Evolutionary conservation across 2,113 vertebrate species (phyloP).

Genomic region (Neotoma lepida): DNA sequence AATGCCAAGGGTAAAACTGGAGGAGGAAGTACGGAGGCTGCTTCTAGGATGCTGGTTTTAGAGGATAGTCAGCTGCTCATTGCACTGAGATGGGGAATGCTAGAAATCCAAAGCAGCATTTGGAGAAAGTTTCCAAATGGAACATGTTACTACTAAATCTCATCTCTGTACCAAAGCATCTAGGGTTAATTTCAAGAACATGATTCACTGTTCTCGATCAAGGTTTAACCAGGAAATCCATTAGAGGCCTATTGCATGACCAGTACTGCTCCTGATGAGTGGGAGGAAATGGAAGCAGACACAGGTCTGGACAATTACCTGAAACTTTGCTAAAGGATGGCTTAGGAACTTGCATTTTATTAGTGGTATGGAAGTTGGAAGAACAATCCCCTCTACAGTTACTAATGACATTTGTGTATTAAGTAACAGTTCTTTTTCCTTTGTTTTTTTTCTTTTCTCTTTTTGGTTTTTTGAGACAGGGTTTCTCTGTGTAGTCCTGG

Average conservation of each 20-base stretch:
- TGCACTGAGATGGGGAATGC: background rate
- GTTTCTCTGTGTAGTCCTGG: background rate
- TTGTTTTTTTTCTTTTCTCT: background rate
- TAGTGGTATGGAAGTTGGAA: background rate
- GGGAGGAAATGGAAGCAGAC: background rate
- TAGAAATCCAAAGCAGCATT: background rate
- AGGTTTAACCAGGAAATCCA: slow-evolving; percentile 7
- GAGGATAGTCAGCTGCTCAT: background rate
- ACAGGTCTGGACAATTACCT: background rate
- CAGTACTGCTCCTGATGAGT: background rate
- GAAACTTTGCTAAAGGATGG: background rate
- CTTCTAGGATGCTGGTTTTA: background rate
- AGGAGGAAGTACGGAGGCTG: background rate
- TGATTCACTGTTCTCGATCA: background rate
- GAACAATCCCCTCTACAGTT: slow-evolving; percentile 7
- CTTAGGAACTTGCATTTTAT: background rate
- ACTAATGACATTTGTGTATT: background rate
- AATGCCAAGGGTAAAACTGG: background rate
- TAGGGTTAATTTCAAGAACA: slow-evolving; percentile 45
- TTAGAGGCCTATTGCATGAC: background rate
- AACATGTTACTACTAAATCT: background rate
- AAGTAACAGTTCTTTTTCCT: background rate
- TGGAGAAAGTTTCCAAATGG: slow-evolving; percentile 11
- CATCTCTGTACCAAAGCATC: slow-evolving; percentile 44
- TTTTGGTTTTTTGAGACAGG: background rate